Base-by-base conservation (phyloP, 2,888 invertebrate genomes). In the Eupithecia dodoneata region DNA sequence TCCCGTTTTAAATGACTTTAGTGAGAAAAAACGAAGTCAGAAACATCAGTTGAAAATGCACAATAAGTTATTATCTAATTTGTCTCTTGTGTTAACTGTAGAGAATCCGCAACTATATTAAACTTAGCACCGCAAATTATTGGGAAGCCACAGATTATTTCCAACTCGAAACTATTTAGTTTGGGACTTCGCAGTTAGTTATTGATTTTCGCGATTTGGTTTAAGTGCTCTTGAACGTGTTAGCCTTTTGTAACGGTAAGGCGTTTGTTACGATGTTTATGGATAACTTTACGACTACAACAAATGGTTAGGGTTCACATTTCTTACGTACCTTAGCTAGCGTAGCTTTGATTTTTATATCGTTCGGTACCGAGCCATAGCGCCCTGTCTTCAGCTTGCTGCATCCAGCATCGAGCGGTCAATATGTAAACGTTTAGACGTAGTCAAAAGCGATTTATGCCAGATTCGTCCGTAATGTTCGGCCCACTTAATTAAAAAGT, bases 41-140 rank as follows among this genome's bases (percentile, higher is more conserved):
- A n/a, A 45, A 70, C 18, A 69, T 67, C 44, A 12, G 13, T 42
- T 41, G 13, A 42, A 70, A 70, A 70, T 70, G 70, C 47, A 47
- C 70, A 45, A 70, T 47, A 30, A 30, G 30, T 18, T 30, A 49
- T 47, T 30, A 47, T 47, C 47, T 70, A 70, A 76, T 72, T 55
- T 52, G 75, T 69, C 30, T 72, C 45, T 13, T 7, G 71, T 55
- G 30, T 76, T 45, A 69, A 66, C 44, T 41, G 42, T 18, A 59
- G 44, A 63, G 18, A 73, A 70, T 65, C 70, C 59, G 59, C 15
- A 76, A 71, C 49, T 42, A 76, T 45, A 45, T 71, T 65, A 30
- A 74, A 76, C 45, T 76, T 73, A 41, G 30, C 42, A 73, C 71
- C 74, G 67, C 74, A 74, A 76, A 74, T 76, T 71, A 76, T 73